A percentile compares a stretch with the other conserved stretches of the same genome.
Conservation (phyloP, 2,888 invertebrate species). For the Cheilosia urbana region DNA sequence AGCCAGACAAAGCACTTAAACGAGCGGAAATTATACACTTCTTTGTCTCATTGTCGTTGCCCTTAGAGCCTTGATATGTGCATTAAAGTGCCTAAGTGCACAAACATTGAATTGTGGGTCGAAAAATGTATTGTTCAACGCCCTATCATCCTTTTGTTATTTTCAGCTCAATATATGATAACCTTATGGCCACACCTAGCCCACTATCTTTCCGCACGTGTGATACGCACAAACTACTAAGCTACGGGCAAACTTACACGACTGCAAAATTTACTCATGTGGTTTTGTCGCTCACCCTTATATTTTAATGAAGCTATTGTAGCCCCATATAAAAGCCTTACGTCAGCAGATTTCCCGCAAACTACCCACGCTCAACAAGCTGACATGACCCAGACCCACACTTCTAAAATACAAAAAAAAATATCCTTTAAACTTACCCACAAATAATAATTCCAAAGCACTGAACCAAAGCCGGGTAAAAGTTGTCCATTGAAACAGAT, state of each 20-base stretch:
- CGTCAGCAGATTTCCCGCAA: conserved; percentile 16
- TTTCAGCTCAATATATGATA: not conserved
- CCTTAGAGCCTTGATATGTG: not conserved
- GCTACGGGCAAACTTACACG: not conserved
- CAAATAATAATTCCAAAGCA: conserved; percentile 96
- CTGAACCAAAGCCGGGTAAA: conserved; percentile 95
- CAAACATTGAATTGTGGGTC: not conserved
- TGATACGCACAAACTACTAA: not conserved
- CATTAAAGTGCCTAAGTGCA: not conserved
- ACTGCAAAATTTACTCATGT: not conserved
- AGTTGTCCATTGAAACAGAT: conserved; percentile 87
- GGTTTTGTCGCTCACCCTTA: too few species aligned
- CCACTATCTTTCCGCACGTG: not conserved
- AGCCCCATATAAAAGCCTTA: not conserved
- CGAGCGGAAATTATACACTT: not conserved
- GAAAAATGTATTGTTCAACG: not conserved
- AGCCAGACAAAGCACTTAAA: not conserved
- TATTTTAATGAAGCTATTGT: too few species aligned
- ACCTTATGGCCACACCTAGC: not conserved
- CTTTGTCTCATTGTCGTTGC: not conserved
- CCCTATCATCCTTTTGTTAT: not conserved
- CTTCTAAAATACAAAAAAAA: not conserved
- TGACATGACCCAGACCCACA: not conserved
- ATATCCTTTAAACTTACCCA: conserved; percentile 87
- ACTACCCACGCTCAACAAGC: not conserved